Evolutionary conservation across 2,797 vertebrate species (phyloP).

Genomic region (Heteromormyrus szaboi): DNA sequence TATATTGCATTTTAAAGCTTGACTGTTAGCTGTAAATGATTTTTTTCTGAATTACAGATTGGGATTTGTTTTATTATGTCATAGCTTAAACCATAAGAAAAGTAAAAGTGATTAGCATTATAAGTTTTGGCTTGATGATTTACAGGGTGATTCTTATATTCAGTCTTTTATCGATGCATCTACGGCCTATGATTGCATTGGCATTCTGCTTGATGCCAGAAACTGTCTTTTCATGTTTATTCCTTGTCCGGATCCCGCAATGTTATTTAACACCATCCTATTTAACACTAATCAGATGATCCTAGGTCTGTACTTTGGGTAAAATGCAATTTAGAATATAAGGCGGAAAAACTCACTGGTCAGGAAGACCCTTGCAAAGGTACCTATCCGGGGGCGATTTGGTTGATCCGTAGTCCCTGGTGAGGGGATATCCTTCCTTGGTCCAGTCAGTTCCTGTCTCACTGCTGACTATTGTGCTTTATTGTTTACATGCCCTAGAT

Average conservation of each 20-base stretch:
- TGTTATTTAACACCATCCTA: background rate
- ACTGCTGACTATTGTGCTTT: background rate
- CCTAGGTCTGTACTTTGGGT: background rate
- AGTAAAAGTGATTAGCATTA: background rate
- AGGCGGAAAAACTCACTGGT: background rate
- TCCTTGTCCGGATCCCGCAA: background rate
- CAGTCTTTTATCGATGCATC: background rate
- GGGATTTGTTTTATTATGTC: background rate
- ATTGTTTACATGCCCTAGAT: background rate
- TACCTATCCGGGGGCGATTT: background rate
- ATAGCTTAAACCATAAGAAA: background rate
- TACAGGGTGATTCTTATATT: background rate
- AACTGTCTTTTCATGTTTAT: background rate
- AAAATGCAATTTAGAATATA: background rate
- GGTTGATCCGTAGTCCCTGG: background rate
- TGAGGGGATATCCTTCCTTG: background rate
- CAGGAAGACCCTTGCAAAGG: background rate
- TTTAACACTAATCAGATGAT: background rate
- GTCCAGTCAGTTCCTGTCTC: background rate
- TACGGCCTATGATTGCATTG: background rate
- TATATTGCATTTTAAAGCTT: background rate
- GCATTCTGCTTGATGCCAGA: background rate
- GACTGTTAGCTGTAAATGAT: background rate
- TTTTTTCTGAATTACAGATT: background rate
- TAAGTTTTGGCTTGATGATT: background rate